A percentile compares a stretch with the other conserved stretches of the same genome.
Evolutionary conservation across 2,888 invertebrate genomes (phyloP).

Genomic region (Drosophila sordidula): DNA sequence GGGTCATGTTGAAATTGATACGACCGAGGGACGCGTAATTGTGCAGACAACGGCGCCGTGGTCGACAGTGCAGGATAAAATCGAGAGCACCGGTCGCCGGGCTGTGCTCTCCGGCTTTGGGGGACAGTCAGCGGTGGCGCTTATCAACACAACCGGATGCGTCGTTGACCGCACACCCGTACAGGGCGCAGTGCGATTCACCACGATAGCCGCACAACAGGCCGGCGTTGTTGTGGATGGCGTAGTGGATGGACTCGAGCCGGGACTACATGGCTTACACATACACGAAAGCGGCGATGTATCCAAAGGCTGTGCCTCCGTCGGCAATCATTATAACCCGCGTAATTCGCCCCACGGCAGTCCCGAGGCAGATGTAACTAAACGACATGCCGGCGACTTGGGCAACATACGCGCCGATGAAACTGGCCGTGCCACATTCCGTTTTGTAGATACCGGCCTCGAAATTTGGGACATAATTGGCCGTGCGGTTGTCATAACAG

Average conservation of each 20-base stretch:
- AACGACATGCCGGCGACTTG: conserved; percentile 88
- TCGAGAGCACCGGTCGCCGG: conserved; percentile 88
- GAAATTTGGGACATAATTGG: conserved; percentile 91
- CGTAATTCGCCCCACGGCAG: conserved; percentile 86
- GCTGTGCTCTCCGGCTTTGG: conserved; percentile 93
- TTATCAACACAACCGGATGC: conserved; percentile 86
- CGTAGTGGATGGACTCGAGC: conserved; percentile 91
- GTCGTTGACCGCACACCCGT: conserved; percentile 84
- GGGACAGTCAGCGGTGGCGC: conserved; percentile 91
- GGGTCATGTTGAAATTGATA: conserved; percentile 82
- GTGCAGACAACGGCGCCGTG: conserved; percentile 83
- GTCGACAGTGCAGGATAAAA: conserved; percentile 85
- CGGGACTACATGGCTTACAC: conserved; percentile 86
- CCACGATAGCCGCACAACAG: conserved; percentile 83
- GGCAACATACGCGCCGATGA: conserved; percentile 88
- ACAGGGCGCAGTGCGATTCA: conserved; percentile 91
- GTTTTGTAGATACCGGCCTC: conserved; percentile 87
- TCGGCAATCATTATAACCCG: conserved; percentile 88
- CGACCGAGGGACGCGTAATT: conserved; percentile 79
- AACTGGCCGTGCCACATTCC: conserved; percentile 89
- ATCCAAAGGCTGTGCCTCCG: conserved; percentile 87
- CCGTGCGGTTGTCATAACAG: conserved; percentile 91
- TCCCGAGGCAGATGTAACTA: conserved; percentile 84
- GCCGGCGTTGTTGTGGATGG: conserved; percentile 91
- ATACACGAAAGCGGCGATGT: conserved; percentile 92